Percentiles rank a stretch among this genome's conserved stretches.
These are phyloP conservation scores for Chiloscyllium punctatum DNA, from an alignment of 2,797 vertebrate genomes.

Conservation along the genomic window DNA sequence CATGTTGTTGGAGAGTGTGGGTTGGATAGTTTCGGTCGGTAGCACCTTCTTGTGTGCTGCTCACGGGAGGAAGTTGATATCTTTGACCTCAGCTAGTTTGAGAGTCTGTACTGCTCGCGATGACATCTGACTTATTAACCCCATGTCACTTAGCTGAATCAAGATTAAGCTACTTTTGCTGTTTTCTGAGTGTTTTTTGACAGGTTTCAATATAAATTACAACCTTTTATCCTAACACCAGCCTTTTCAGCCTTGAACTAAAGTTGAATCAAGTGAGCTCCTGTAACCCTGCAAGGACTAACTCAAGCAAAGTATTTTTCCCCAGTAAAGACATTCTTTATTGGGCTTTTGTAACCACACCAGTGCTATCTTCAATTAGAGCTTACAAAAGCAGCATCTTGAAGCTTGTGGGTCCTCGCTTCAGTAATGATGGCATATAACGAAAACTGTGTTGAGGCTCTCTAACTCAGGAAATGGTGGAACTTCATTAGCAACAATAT, in stretches of 20 bases:
- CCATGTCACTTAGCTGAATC: not conserved
- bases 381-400: not conserved
- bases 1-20: not conserved
- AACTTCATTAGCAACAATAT: not conserved
- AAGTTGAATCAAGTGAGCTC: not conserved
- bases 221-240: not conserved
- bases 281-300: not conserved
- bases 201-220: not conserved
- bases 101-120: not conserved
- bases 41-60: not conserved
- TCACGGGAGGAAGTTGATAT: slow-evolving; percentile 7
- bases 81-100: not conserved
- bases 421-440: not conserved
- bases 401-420: not conserved
- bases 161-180: not conserved
- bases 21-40: slow-evolving; percentile 1
- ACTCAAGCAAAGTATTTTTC: not conserved
- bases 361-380: not conserved
- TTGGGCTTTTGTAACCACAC: not conserved
- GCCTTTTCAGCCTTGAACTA: not conserved
- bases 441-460: not conserved
- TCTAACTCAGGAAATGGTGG: not conserved
- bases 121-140: not conserved
- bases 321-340: not conserved
- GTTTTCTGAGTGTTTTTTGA: not conserved